phyloP scores from a whole-genome alignment of 2,888 invertebrate species.

The Polymixis lichenea region DNA sequence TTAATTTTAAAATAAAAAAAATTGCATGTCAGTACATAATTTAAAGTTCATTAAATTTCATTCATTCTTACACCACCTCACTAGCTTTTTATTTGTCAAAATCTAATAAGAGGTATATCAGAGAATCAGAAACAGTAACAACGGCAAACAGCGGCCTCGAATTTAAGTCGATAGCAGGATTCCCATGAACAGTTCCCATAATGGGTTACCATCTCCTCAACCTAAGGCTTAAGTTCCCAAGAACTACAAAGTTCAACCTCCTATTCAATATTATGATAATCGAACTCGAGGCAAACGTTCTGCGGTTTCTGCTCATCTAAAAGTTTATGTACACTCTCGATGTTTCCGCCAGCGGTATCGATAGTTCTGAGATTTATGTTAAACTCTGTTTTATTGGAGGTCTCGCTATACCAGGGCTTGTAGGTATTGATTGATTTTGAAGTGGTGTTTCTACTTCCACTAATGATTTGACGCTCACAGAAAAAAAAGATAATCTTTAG shows the following conservation, averaged over 20 bases:
- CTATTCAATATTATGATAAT: conserved; percentile 20
- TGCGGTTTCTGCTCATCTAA: conserved; percentile 30
- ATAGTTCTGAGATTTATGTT: conserved; percentile 37
- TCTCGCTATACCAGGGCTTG: background rate
- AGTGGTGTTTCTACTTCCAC: background rate
- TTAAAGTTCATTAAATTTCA: no score
- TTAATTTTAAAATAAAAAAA: no score
- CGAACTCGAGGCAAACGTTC: conserved; percentile 35
- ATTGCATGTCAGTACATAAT: no score
- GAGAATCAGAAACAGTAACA: background rate
- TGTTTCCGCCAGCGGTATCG: conserved; percentile 27
- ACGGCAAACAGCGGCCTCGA: background rate
- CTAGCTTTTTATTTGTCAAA: no score
- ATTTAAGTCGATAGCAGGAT: background rate
- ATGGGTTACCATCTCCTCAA: background rate
- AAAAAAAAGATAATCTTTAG: no score
- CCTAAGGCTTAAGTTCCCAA: background rate
- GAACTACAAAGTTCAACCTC: conserved; percentile 12
- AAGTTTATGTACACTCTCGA: conserved; percentile 35
- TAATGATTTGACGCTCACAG: background rate
- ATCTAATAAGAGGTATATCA: no score
- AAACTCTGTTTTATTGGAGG: conserved; percentile 27
- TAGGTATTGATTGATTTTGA: conserved; percentile 26
- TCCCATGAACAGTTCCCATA: background rate
- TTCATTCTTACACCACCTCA: no score